These are phyloP conservation scores for Papilio dardanus DNA, from an alignment of 1,140 invertebrate species.

Conservation along the genomic window DNA sequence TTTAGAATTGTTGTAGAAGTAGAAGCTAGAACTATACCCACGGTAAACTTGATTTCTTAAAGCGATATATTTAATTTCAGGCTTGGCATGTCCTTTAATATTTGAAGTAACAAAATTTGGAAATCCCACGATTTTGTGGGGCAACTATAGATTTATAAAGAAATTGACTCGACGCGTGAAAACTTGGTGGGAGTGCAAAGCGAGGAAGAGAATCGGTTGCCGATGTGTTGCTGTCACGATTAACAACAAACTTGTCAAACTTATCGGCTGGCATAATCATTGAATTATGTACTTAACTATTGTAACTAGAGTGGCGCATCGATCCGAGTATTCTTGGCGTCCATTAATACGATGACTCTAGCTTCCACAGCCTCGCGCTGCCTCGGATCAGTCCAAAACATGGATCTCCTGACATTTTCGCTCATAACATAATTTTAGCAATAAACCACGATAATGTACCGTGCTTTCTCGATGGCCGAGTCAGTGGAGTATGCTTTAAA, in stretches of 20 bases:
- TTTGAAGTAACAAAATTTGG: constrained; percentile 68
- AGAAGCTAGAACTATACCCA: not conserved
- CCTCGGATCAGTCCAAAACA: not conserved
- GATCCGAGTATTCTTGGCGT: not conserved
- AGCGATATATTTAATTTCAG: constrained; percentile 39
- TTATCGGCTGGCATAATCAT: constrained; percentile 75
- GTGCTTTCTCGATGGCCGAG: not conserved
- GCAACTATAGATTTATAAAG: constrained; percentile 69
- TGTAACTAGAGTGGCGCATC: not conserved
- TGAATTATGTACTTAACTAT: constrained; percentile 36
- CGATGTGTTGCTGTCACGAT: constrained; percentile 67
- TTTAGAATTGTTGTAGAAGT: not conserved
- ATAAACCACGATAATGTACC: too few relatives aligned
- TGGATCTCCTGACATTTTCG: too few relatives aligned
- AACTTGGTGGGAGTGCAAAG: constrained; percentile 76
- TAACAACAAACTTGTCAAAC: constrained; percentile 61
- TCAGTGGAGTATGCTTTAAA: not conserved
- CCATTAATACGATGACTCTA: too few relatives aligned
- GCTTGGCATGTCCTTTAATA: constrained; percentile 45
- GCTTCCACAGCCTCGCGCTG: too few relatives aligned
- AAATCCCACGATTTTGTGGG: constrained; percentile 70
- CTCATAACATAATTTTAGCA: too few relatives aligned
- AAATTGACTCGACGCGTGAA: constrained; percentile 62
- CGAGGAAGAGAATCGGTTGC: constrained; percentile 62
- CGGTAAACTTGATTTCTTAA: constrained; percentile 18